These are phyloP conservation scores for Neolamprologus brichardi DNA, from an alignment of 2,113 vertebrate genomes.

Conservation along the genomic window DNA sequence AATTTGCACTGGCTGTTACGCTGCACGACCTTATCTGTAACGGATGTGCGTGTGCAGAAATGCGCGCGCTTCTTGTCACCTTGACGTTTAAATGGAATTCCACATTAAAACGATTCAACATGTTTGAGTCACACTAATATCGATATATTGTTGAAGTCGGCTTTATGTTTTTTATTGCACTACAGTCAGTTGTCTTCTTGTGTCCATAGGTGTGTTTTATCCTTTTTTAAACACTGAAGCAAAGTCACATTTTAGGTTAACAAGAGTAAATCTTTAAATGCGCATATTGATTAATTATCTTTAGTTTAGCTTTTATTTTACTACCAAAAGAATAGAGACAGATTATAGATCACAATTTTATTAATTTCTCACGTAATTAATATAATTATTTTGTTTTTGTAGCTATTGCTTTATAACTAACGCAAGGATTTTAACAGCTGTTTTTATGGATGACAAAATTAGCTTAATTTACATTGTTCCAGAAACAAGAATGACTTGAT, in stretches of 20 bases:
- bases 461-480: not conserved
- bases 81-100: not conserved
- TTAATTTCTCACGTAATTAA: not conserved
- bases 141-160: accelerated
- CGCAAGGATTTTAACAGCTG: not conserved
- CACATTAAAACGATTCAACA: not conserved
- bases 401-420: not conserved
- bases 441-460: not conserved
- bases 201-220: not conserved
- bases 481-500: not conserved
- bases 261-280: not conserved
- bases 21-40: accelerated
- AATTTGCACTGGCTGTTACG: not conserved
- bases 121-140: not conserved
- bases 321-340: not conserved
- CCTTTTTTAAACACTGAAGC: not conserved
- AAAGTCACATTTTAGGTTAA: not conserved
- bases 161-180: not conserved
- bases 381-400: not conserved
- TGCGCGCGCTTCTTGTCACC: not conserved
- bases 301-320: not conserved
- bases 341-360: not conserved
- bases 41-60: not conserved
- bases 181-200: not conserved
- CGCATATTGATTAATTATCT: not conserved